Base-by-base conservation (phyloP, 2,888 invertebrate genomes). In the Zhuqinia jingwanae region DNA sequence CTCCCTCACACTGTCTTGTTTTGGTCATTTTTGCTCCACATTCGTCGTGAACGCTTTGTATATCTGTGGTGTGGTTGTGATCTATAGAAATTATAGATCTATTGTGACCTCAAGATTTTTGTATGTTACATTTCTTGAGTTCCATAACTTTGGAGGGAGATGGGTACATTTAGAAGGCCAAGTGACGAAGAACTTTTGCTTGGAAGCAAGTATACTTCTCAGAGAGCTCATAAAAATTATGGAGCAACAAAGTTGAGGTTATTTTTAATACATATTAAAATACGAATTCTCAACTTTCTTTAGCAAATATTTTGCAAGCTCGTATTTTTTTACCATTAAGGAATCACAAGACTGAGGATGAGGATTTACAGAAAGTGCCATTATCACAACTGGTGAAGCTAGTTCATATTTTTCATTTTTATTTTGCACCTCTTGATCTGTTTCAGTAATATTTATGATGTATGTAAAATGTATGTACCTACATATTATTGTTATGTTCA, bases 231-330 rank as follows among this genome's bases (percentile, higher is more conserved):
- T 22, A 77, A 76, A 77, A 78, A 45, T 22, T 85, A 85, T 50
- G 85, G 85, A 42, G 68, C 85, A 6, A 53, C 79, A 13, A 85
- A 79, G 70, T 79, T 22, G 63, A 79, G 85, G 79, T 85, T 47
- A n/a, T n/a, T n/a, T n/a, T 17, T 2, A 30, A 36, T 8, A 36
- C 30, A 11, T 30, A 36, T 58, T 77, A 17, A n/a, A n/a, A n/a
- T n/a, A n/a, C n/a, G n/a, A n/a, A n/a, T n/a, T n/a, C n/a, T n/a
- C 6, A 17, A 58, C 30, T 30, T 22, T 36, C n/a, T 78, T 56
- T 8, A 42, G 2, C 42, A 45, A 15, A 77, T 20, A 76, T 47
- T 22, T 17, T 47, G 25, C 27, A 11, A 25, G 6, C 27, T 27
- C 13, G 6, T 1, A 6, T 10, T 25, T 25, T 58, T 22, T 0